A percentile compares a stretch with the other conserved stretches of the same genome.
Evolutionary conservation across 2,888 invertebrate species (phyloP).

Genomic region (Phlogophora meticulosa): DNA sequence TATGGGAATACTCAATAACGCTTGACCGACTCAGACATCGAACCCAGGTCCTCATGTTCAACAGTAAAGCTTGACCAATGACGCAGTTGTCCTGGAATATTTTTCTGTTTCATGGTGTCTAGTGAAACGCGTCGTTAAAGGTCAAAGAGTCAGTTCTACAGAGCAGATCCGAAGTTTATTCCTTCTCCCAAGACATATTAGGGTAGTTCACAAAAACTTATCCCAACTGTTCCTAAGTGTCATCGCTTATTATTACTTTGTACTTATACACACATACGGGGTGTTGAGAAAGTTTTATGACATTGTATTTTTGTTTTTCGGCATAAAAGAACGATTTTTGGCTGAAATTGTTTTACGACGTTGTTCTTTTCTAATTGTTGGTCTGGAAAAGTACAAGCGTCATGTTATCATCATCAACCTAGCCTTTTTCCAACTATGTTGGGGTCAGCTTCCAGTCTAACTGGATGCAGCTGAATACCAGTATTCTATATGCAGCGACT

Average conservation of each 20-base stretch:
- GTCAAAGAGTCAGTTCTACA: constrained; percentile 30
- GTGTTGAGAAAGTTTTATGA: constrained; percentile 3
- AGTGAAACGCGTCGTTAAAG: constrained; percentile 28
- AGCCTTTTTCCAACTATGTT: no score
- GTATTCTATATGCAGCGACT: no score
- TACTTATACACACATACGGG: background rate
- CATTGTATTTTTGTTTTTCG: background rate
- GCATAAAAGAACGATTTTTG: background rate
- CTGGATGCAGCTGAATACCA: no score
- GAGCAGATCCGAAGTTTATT: constrained; percentile 37
- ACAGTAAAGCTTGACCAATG: no score
- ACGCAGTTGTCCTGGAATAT: constrained; percentile 5
- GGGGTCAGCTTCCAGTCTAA: no score
- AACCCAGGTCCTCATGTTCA: no score
- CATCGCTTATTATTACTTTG: constrained; percentile 36
- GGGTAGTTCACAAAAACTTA: constrained; percentile 45
- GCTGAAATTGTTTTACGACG: background rate
- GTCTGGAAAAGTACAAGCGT: no score
- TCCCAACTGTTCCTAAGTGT: constrained; percentile 20
- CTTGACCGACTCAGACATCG: no score
- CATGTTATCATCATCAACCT: no score
- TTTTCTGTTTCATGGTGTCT: background rate
- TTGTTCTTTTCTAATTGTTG: constrained; percentile 17
- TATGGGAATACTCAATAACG: no score
- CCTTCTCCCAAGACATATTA: constrained; percentile 39